Evolutionary conservation across 2,888 invertebrate species (phyloP), one percentile per base, ranked within the genome.

Genomic region (Melitaea athalia): DNA sequence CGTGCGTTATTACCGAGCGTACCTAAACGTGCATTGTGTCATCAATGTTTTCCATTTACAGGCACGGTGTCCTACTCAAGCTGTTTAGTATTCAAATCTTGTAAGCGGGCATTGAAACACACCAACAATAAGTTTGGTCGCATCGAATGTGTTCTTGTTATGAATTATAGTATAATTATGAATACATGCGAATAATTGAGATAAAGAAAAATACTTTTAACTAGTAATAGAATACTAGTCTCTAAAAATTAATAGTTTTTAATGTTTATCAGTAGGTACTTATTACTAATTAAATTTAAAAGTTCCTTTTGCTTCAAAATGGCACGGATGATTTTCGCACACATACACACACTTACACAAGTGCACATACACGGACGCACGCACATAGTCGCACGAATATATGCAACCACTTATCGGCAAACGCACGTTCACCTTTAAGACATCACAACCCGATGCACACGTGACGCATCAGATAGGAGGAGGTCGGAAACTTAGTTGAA

Each of bases 11-110:
- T 15, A 57, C 8, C 15, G 57, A 57, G 57, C 15, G 15, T 42
- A 57, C 38, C 42, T 14, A 42, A 57, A 10, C 17, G 42, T 57
- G 57, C n/a, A 42, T 15, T 15, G 38, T 42, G 57, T 57, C n/a
- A 10, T 31, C 59, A n/a, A 47, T 68, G 60, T 57, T 64, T 63
- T 63, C 74, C 65, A 71, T 53, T 63, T 60, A 63, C 59, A 59
- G 59, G 62, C 72, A 59, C 66, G 59, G 38, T 71, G 52, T 43
- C 62, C 50, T 55, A 17, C 17, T 33, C 43, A 12, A 24, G 14
- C 67, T 71, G 61, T 47, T 71, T 71, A 69, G 52, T 71, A 71
- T 71, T 69, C 71, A 59, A 62, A 49, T 17, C 66, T 52, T 62
- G 71, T 64, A 17, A 38, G 64, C 33, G 50, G 59, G 63, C 60